Evolutionary conservation across 1,140 invertebrate genomes (phyloP).

Genomic region (Lepidurus apus): DNA sequence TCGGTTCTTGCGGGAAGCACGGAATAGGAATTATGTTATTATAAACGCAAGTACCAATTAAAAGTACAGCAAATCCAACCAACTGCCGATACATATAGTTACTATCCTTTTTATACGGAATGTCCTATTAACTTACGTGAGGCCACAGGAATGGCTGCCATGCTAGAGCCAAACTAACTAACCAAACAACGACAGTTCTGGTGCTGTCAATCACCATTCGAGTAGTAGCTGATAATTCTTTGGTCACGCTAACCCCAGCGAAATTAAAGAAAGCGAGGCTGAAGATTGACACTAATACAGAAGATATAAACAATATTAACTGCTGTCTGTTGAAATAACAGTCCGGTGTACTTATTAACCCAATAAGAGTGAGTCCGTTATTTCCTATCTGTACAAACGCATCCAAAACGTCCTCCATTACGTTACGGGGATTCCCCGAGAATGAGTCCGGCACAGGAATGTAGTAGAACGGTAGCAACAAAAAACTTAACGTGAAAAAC

Average conservation of each 20-base stretch:
- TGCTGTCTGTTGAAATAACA: neutral
- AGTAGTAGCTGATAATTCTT: constrained; percentile 84
- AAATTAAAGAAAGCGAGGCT: constrained; percentile 97
- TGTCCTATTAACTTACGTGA: constrained; percentile 52
- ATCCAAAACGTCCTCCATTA: constrained; percentile 79
- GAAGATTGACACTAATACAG: constrained; percentile 65
- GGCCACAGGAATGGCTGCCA: constrained; percentile 77
- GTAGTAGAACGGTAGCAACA: constrained; percentile 79
- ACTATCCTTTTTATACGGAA: neutral
- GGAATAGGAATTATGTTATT: constrained; percentile 53
- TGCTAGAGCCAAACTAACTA: constrained; percentile 61
- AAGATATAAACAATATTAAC: constrained; percentile 2
- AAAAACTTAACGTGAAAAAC: constrained; percentile 62
- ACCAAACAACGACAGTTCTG: constrained; percentile 83
- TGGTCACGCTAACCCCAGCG: constrained; percentile 87
- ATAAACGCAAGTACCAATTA: constrained; percentile 72
- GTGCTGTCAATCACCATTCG: constrained; percentile 87
- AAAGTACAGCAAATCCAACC: constrained; percentile 64
- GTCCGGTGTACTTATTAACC: constrained; percentile 54
- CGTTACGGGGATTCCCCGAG: constrained; percentile 63
- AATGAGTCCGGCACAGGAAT: constrained; percentile 68
- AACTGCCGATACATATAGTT: constrained; percentile 45
- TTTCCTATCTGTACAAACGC: constrained; percentile 73
- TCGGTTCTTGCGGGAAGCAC: neutral
- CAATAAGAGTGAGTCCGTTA: constrained; percentile 56